A percentile compares a stretch with the other conserved stretches of the same genome.
Evolutionary conservation across 2,113 vertebrate species (phyloP).

Genomic region (Onychostoma macrolepis): DNA sequence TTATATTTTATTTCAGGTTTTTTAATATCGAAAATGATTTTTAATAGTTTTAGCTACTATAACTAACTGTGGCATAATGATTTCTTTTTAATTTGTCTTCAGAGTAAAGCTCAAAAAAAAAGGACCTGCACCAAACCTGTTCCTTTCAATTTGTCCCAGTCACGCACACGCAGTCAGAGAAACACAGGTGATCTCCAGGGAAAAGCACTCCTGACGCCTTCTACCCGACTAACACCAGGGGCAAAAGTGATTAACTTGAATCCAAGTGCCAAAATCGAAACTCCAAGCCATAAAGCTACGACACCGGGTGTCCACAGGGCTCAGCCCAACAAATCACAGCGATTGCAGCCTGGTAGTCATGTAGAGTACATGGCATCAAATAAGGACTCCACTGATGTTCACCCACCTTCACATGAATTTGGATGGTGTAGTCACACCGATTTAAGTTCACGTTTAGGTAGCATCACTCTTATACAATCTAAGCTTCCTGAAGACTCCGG

Average conservation of each 20-base stretch:
- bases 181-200: neutral
- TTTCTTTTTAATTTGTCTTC: neutral
- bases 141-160: slow-evolving; percentile 72
- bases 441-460: slow-evolving; percentile 47
- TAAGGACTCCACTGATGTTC: neutral
- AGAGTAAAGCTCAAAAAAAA: slow-evolving; percentile 74
- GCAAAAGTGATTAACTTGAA: slow-evolving; percentile 6
- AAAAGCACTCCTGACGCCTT: neutral
- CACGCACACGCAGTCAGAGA: slow-evolving; percentile 42
- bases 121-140: slow-evolving; percentile 70
- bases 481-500: neutral
- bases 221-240: slow-evolving; percentile 12
- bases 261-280: slow-evolving; percentile 46
- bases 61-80: neutral
- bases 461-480: slow-evolving; percentile 47
- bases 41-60: neutral
- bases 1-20: neutral
- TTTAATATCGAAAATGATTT: neutral
- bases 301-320: neutral
- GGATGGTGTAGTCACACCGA: slow-evolving; percentile 15
- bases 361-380: neutral
- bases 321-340: neutral
- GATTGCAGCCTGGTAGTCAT: neutral
- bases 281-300: slow-evolving; percentile 40
- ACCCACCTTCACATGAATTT: neutral